Evolutionary conservation across 2,888 invertebrate species (phyloP).

Genomic region (Hetaerina titia): DNA sequence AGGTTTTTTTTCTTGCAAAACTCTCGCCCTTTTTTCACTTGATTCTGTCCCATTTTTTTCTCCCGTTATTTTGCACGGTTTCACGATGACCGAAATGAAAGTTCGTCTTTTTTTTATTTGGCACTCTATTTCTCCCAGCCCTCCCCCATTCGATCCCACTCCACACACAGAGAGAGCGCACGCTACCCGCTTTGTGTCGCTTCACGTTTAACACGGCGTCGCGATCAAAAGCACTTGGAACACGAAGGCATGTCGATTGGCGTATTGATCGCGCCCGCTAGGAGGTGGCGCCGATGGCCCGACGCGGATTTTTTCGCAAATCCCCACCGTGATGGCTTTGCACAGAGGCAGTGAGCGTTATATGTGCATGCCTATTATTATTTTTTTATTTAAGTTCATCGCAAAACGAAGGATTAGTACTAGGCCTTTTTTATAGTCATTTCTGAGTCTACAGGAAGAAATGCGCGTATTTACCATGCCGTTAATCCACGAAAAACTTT

Average conservation of each 20-base stretch:
- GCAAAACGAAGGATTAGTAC: not conserved
- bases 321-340: constrained; percentile 20
- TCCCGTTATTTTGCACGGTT: not conserved
- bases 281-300: constrained; percentile 66
- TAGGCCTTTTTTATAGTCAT: not conserved
- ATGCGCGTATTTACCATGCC: not conserved
- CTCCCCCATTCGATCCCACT: not conserved
- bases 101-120: not conserved
- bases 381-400: not conserved
- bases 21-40: not conserved
- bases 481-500: not conserved
- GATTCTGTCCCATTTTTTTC: not conserved
- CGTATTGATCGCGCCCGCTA: constrained; percentile 62
- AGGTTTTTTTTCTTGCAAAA: not conserved
- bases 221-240: constrained; percentile 60
- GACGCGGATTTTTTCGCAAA: constrained; percentile 64
- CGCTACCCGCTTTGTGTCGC: constrained; percentile 37
- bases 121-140: not conserved
- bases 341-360: not conserved
- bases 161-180: not conserved
- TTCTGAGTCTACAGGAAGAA: not conserved
- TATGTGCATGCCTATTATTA: not conserved
- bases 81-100: constrained; percentile 8
- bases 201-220: constrained; percentile 55
- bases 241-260: constrained; percentile 48